Evolutionary conservation across 2,113 vertebrate species (phyloP).

Genomic region (Ranitomeya variabilis): DNA sequence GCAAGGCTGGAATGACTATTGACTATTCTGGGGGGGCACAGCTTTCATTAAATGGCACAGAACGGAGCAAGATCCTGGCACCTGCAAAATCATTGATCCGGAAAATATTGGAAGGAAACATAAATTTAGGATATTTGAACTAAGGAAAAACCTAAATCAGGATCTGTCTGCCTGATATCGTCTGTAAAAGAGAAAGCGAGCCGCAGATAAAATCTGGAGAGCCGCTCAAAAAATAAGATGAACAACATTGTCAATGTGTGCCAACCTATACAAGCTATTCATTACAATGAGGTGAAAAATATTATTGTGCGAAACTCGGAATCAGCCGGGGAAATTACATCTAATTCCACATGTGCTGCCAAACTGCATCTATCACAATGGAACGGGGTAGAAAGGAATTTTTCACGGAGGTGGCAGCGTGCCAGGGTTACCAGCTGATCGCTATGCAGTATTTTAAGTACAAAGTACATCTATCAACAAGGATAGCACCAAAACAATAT

Average conservation of each 20-base stretch:
- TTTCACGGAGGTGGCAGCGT: neutral
- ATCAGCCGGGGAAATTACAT: neutral
- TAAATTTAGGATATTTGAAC: neutral
- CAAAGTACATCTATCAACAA: neutral
- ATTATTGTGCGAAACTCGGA: neutral
- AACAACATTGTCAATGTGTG: neutral
- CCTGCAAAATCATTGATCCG: neutral
- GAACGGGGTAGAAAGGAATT: neutral
- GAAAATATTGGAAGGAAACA: neutral
- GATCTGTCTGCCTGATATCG: neutral
- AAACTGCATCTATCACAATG: neutral
- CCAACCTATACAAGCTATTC: neutral
- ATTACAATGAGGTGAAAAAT: neutral
- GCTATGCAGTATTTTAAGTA: neutral
- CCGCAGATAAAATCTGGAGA: neutral
- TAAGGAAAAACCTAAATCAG: neutral
- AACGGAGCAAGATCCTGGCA: slow-evolving; percentile 8
- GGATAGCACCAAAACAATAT: neutral
- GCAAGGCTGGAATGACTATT: slow-evolving; percentile 24
- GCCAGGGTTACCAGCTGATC: neutral
- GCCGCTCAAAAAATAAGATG: neutral
- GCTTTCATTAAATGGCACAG: slow-evolving; percentile 14
- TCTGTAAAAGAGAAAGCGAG: neutral
- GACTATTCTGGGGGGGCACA: slow-evolving; percentile 5
- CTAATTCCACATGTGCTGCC: neutral